Percentiles rank a stretch among this genome's conserved stretches.
These are phyloP conservation scores for Lagopus leucura DNA, from an alignment of 2,113 vertebrate genomes.

Conservation along the genomic window DNA sequence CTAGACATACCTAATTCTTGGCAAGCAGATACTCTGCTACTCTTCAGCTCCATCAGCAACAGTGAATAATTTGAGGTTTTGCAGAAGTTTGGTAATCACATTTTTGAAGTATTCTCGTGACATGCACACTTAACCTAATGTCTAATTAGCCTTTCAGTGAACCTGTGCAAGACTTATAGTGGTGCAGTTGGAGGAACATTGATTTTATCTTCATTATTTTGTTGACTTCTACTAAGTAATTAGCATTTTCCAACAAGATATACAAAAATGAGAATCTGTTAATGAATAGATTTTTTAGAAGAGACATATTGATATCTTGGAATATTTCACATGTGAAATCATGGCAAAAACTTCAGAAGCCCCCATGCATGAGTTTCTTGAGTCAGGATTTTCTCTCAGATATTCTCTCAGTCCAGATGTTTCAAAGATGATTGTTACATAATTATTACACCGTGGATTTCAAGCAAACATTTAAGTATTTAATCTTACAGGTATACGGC, in stretches of 20 bases:
- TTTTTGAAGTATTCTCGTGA: not conserved
- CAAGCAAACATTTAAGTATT: not conserved
- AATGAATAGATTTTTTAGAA: not conserved
- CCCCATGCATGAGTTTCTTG: not conserved
- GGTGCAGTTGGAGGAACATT: not conserved
- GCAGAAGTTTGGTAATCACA: not conserved
- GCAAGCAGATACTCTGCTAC: not conserved
- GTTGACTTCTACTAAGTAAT: not conserved
- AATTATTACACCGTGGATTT: conserved; percentile 28
- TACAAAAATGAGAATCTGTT: not conserved
- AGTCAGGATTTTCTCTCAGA: not conserved
- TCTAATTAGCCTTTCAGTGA: not conserved
- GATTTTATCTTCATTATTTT: not conserved
- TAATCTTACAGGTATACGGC: not conserved
- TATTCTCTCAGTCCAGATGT: not conserved
- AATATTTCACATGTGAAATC: not conserved
- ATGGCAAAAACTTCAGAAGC: not conserved
- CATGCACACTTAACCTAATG: not conserved
- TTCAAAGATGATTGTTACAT: conserved; percentile 21
- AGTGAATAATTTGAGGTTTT: not conserved
- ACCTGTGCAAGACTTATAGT: not conserved
- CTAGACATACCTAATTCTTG: not conserved
- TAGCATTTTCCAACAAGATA: not conserved
- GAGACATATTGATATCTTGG: not conserved
- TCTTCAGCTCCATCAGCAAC: not conserved